Evolutionary conservation across 2,888 invertebrate species (phyloP), one percentile per base, ranked within the genome.

Genomic region (Cremastobaeus sp.): DNA sequence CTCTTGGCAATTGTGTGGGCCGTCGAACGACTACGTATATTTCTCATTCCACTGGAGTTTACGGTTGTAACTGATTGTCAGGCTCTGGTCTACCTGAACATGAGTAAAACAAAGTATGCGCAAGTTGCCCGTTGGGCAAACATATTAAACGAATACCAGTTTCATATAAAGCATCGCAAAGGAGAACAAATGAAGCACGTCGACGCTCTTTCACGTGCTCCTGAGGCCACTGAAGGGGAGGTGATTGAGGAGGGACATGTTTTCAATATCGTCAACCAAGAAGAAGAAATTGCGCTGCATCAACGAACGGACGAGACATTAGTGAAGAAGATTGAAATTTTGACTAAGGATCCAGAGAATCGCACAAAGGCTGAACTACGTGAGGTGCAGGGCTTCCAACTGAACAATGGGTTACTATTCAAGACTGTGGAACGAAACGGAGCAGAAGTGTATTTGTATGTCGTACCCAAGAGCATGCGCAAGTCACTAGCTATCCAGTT

Each of bases 121-220:
- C 55, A 65, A 9, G 50, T 65, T 1, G 37, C 65, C 3, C 65
- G 65, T 1, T 65, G 65, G 65, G 15, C 65, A 11, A 18, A 17
- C 11, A 25, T 18, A 1, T 14, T 65, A 1, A 25, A 47, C 6
- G 54, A 65, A 20, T 65, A 65, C 12, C 11, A 45, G 9, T 54
- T 54, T 11, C 15, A 28, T 1, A 55, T 65, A 11, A 2, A 34
- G n/a, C 66, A 57, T 12, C 8, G 47, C 14, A 54, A 65, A 32
- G 64, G 64, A 0, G 64, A 54, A n/a, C 17, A 12, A 1, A 60
- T 50, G 48, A 20, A 35, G n/a, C 43, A 64, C 12, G 52, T 52
- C 11, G 62, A 60, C 35, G 52, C 52, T 3, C 25, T 64, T 1
- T 64, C 21, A 3, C 64, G 64, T 21, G 62, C 48, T 1, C 60